A percentile compares a stretch with the other conserved stretches of the same genome.
phyloP scores from a whole-genome alignment of 1,140 invertebrate genomes.

The Sipha flava region DNA sequence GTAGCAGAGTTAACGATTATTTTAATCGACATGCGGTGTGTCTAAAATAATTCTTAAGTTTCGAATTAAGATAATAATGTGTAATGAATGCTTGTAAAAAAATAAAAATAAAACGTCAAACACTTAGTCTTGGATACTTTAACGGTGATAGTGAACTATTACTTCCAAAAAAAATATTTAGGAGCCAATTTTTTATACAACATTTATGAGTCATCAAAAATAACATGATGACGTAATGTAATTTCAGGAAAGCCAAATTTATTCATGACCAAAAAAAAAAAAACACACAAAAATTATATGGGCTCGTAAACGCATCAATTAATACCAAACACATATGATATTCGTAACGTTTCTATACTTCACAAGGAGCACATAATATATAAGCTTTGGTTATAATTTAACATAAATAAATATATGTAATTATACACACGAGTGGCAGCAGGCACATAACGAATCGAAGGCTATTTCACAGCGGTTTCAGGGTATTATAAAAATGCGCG shows the following conservation, averaged over 20 bases:
- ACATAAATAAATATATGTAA: not conserved
- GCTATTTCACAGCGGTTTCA: not conserved
- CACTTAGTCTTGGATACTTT: not conserved
- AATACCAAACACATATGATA: not conserved
- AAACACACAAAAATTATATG: no score
- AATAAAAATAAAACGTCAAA: not conserved
- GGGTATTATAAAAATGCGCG: not conserved
- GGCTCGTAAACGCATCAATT: not conserved
- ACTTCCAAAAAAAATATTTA: not conserved
- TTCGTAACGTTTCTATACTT: not conserved
- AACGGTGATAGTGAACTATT: not conserved
- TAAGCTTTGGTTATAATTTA: not conserved
- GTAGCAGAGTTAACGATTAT: not conserved
- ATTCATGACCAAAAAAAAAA: not conserved
- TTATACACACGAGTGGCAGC: not conserved
- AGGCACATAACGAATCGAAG: not conserved
- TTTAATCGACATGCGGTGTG: not conserved
- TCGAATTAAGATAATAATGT: not conserved
- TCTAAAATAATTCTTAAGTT: not conserved
- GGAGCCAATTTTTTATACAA: not conserved
- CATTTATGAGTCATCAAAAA: not conserved
- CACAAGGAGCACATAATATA: not conserved
- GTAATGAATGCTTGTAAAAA: not conserved
- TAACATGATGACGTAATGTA: not conserved
- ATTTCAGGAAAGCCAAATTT: not conserved